Evolutionary conservation across 2,113 vertebrate species (phyloP), one percentile per base, ranked within the genome.

Genomic region (Paedocypris sp.): DNA sequence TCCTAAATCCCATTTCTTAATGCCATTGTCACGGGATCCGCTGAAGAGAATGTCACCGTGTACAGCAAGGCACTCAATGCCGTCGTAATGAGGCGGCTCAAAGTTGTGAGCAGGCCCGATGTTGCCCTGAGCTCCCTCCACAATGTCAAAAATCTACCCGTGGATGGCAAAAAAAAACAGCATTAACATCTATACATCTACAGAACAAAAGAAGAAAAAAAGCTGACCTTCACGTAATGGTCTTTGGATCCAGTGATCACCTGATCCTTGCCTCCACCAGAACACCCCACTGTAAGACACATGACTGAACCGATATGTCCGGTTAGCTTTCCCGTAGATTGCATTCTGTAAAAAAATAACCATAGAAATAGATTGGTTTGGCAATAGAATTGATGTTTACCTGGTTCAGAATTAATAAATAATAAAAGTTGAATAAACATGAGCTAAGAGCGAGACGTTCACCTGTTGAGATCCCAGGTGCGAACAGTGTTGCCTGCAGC

Each of bases 231-330:
- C 58, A 98, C 89, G 0, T 98, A 97, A 76, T 98, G 94, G 74
- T 98, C 94, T 72, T 98, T 98, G 69, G 94, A 97, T 61, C 94
- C 94, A 0, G 94, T 98, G 73, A 98, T 89, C 60, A 98, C 92
- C 73, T 95, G 85, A 77, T 98, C 94, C 2, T 90, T 94, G 66
- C 89, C 90, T 66, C 77, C 87, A 1, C 85, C 57, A 0, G 91
- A 92, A 76, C 87, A 90, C 69, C 87, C 89, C 69, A 94, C 92
- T 0, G 94, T 97, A 45, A 98, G 83, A 70, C 94, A 97, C 90
- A 98, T 98, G 73, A 97, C 93, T 0, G 94, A 89, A 4, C 93
- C 94, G 0, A 92, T 96, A 81, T 98, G 94, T 26, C 94, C 94
- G 0, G 83, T 91, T 74, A 98, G 83, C 79, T 95, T 98, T 49